Conservation (phyloP, 1,140 invertebrate species). For the Octopus sinensis region DNA sequence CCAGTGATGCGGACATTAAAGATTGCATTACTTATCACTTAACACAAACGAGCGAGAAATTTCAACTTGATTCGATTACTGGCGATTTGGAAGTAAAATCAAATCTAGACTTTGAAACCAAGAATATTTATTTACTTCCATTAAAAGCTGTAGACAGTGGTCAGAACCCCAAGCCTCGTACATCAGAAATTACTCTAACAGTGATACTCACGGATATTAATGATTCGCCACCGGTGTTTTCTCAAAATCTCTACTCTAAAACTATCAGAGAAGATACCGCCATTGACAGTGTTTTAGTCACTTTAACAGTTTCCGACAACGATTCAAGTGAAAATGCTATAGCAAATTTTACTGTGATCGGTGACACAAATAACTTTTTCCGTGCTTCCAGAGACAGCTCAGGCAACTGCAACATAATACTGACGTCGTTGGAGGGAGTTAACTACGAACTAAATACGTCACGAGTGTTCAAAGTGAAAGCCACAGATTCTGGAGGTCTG, state of each 20-base stretch:
- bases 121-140: background rate
- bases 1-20: background rate
- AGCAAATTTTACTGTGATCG: constrained; percentile 73
- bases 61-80: background rate
- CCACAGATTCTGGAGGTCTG: constrained; percentile 47
- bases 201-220: constrained; percentile 43
- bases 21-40: background rate
- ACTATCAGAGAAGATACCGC: constrained; percentile 85
- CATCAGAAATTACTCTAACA: background rate
- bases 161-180: background rate
- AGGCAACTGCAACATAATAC: background rate
- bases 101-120: background rate
- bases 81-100: background rate
- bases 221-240: constrained; percentile 56
- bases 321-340: constrained; percentile 49
- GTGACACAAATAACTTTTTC: constrained; percentile 45
- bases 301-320: constrained; percentile 66
- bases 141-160: background rate
- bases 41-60: background rate
- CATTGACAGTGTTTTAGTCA: constrained; percentile 76
- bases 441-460: constrained; percentile 78
- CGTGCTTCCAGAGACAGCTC: background rate
- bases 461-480: constrained; percentile 76
- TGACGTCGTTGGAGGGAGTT: background rate
- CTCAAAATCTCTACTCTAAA: constrained; percentile 53